phyloP scores from a whole-genome alignment of 1,140 invertebrate genomes.

The Aphis gossypii region DNA sequence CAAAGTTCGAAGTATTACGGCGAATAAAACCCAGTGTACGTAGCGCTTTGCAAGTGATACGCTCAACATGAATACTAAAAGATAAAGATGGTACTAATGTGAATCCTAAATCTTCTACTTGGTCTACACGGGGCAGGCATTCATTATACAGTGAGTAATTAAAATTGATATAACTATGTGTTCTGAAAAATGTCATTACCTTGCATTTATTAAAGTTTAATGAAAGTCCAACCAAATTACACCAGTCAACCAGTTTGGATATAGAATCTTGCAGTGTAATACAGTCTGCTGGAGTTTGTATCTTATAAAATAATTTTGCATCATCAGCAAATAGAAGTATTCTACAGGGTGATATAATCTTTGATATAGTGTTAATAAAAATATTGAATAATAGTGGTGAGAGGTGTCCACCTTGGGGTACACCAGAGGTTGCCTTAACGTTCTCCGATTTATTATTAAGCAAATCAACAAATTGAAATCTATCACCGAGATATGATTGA shows the following conservation, averaged over 20 bases:
- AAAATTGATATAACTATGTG: background rate
- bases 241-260: background rate
- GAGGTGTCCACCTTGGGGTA: conserved; percentile 6
- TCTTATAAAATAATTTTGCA: background rate
- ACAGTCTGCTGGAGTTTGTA: background rate
- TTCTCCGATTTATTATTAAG: background rate
- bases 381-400: background rate
- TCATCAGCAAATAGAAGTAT: background rate
- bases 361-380: background rate
- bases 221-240: background rate
- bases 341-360: background rate
- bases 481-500: conserved; percentile 30
- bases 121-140: background rate
- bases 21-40: conserved; percentile 9
- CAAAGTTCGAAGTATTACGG: background rate
- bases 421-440: background rate
- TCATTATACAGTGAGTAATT: background rate
- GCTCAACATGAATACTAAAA: background rate
- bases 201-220: background rate
- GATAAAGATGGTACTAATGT: background rate
- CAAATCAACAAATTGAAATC: conserved; percentile 28
- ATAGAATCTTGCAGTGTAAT: background rate
- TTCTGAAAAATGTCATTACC: conserved; percentile 22
- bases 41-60: background rate
- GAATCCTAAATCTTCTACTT: conserved; percentile 6